Base-by-base conservation (phyloP, 2,888 invertebrate species). In the Ophioninae sp. region DNA sequence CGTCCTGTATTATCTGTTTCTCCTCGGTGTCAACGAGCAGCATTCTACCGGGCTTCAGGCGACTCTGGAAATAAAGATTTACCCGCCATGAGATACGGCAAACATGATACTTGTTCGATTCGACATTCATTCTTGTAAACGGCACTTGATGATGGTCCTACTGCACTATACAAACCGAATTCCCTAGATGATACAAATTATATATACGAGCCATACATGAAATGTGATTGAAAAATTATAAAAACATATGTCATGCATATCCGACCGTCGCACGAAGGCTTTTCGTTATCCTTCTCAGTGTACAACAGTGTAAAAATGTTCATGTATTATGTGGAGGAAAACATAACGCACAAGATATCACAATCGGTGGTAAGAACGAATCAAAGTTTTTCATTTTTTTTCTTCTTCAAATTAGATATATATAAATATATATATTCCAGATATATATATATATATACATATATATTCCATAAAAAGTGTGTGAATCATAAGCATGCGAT, bases 11-110 rank as follows among this genome's bases (percentile, higher is more conserved):
- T 87, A 99, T 96, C 85, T 95, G 95, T 93, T 97, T 96, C 90
- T 97, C 97, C 88, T 96, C 94, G 0, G 99, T 99, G 93, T 99
- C 99, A 73, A 99, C 99, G 88, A 99, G 94, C 92, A 99, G 94
- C 99, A 99, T 99, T 87, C 99, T 96, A 5, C 99, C 99, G 0
- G 99, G 99, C 93, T 99, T 98, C 90, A 99, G 95, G 85, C 99
- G 98, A 91, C 99, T 98, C 97, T 97, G 94, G 58, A 94, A 94
- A 89, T 89, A 90, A 91, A 89, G 90, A 85, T 86, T 85, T 84
- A 85, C 67, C 87, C 74, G 63, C 86, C 85, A 90, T 91, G 87
- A 92, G 87, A 84, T 85, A 85, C 77, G 83, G 87, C 82, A 86
- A 89, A 88, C 84, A 87, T 86, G 67, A 87, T 84, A 84, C 87